Percentiles rank a stretch among this genome's conserved stretches.
Conservation (phyloP, 2,888 invertebrate species). For the Drosophila helvetica region DNA sequence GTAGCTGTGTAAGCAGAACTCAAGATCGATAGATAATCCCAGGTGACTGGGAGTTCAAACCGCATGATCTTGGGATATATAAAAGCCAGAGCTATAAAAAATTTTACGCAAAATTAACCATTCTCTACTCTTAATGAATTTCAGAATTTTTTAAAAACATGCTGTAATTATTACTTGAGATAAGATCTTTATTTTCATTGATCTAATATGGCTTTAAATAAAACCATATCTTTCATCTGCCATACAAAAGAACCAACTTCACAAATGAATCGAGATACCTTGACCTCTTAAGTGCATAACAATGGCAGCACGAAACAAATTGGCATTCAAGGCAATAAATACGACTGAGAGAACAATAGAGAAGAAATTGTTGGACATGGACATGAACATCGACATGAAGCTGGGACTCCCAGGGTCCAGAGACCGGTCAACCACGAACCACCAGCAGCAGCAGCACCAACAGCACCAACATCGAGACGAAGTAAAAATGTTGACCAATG, state of each 20-base stretch:
- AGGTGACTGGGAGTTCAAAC: too few species aligned
- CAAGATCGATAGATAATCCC: too few species aligned
- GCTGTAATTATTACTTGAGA: not conserved
- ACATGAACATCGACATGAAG: constrained; percentile 26
- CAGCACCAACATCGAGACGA: constrained; percentile 21
- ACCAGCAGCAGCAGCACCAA: constrained; percentile 19
- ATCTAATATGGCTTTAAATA: not conserved
- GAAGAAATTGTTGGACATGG: constrained; percentile 57
- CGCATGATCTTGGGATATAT: too few species aligned
- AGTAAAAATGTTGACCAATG: constrained; percentile 74
- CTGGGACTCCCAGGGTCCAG: constrained; percentile 2
- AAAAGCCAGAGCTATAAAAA: too few species aligned
- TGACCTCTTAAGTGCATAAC: constrained; percentile 37
- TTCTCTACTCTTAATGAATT: too few species aligned
- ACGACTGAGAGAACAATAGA: constrained; percentile 68
- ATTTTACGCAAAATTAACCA: too few species aligned
- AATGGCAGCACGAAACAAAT: constrained; percentile 72
- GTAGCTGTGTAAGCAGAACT: too few species aligned
- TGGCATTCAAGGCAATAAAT: constrained; percentile 74
- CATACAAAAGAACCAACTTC: not conserved
- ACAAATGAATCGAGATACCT: constrained; percentile 21
- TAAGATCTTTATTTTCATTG: not conserved
- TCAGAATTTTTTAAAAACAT: too few species aligned
- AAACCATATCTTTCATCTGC: constrained; percentile 11
- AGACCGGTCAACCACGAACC: constrained; percentile 29